Conservation (phyloP, 2,888 invertebrate species). For the Drosophila kanekoi region DNA sequence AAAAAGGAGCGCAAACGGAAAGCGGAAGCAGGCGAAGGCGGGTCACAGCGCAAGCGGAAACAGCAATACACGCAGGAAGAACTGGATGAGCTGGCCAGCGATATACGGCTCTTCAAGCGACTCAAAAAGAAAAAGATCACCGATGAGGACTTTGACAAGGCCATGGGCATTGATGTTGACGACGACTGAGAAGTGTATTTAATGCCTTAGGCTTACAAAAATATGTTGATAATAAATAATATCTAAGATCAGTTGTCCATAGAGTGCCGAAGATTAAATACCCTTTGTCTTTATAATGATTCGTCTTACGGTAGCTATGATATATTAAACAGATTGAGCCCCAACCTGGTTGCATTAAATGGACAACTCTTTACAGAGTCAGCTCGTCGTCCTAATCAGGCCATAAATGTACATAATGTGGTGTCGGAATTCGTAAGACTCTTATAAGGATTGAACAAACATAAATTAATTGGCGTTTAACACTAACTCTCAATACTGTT, state of each 20-base stretch:
- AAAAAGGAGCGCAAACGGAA: conserved; percentile 85
- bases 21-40: conserved; percentile 66
- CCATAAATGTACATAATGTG: too few species aligned
- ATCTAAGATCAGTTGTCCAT: not conserved
- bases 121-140: conserved; percentile 93
- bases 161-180: conserved; percentile 86
- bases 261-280: too few species aligned
- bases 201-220: not conserved
- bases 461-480: not conserved
- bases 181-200: conserved; percentile 48
- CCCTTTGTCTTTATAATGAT: too few species aligned
- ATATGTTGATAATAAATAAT: conserved; percentile 28
- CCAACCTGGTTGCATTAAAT: too few species aligned
- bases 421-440: too few species aligned
- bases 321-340: too few species aligned
- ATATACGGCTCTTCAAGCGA: conserved; percentile 93
- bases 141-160: conserved; percentile 88
- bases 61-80: conserved; percentile 89
- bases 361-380: too few species aligned
- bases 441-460: not conserved
- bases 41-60: conserved; percentile 85
- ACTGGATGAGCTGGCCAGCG: conserved; percentile 91
- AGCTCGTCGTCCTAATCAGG: too few species aligned
- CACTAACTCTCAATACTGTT: not conserved
- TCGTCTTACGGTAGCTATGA: too few species aligned